A percentile compares a stretch with the other conserved stretches of the same genome.
These are phyloP conservation scores for Lemur catta DNA, from an alignment of 2,797 vertebrate species.

Conservation along the genomic window DNA sequence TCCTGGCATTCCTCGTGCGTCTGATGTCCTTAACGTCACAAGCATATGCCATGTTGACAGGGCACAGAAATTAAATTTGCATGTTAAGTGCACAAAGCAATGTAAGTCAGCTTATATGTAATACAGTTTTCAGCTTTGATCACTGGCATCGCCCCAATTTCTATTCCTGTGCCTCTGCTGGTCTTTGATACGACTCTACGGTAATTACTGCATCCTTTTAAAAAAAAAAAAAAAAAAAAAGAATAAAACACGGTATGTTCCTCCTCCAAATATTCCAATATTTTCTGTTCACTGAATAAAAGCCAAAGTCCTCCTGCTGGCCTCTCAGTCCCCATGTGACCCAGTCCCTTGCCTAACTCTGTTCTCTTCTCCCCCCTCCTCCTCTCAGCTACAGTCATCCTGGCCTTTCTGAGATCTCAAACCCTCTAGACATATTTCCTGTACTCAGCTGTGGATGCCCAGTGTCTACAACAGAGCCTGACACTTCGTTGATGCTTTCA, in stretches of 20 bases:
- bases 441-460: accelerated
- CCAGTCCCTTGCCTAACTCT: too few species aligned
- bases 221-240: not conserved
- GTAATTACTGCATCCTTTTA: not conserved
- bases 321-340: accelerated
- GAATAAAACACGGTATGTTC: not conserved
- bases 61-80: not conserved
- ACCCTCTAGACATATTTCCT: accelerated
- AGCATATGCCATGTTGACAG: not conserved
- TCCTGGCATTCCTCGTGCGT: not conserved
- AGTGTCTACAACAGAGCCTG: not conserved
- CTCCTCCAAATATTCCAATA: too few species aligned
- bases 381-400: not conserved
- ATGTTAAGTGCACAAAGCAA: not conserved
- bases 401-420: too few species aligned
- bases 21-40: not conserved
- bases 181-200: not conserved
- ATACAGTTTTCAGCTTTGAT: not conserved
- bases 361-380: too few species aligned
- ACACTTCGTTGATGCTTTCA: accelerated
- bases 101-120: not conserved
- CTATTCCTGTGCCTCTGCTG: not conserved
- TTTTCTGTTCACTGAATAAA: not conserved
- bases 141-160: not conserved
- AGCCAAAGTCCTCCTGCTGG: too few species aligned